phyloP scores from a whole-genome alignment of 2,797 vertebrate genomes.

The Mallotus villosus region DNA sequence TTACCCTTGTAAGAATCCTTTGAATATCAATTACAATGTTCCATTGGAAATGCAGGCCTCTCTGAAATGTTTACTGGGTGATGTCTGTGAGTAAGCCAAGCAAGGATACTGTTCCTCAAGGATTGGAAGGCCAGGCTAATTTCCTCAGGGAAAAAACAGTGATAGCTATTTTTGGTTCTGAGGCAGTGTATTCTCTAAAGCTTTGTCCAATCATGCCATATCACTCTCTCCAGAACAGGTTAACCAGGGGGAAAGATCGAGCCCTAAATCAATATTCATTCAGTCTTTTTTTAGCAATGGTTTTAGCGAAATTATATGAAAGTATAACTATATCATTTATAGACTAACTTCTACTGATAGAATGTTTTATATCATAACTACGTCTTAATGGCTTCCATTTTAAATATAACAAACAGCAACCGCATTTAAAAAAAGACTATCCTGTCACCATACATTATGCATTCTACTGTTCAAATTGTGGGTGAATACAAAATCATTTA shows the following conservation, averaged over 20 bases:
- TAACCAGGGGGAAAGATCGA: too few species aligned
- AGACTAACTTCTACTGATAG: too few species aligned
- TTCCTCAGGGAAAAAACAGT: not conserved
- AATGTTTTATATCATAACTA: not conserved
- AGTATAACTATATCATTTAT: not conserved
- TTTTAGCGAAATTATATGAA: not conserved
- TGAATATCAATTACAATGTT: conserved; percentile 42
- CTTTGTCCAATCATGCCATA: not conserved
- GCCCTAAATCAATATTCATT: too few species aligned
- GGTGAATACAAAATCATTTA: not conserved
- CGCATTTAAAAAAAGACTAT: not conserved
- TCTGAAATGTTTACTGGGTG: conserved; percentile 28
- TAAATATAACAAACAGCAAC: not conserved
- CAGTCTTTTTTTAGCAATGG: not conserved
- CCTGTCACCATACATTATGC: conserved; percentile 1
- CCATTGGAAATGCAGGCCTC: conserved; percentile 28
- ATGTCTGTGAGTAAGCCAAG: conserved; percentile 1
- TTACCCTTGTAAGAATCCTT: conserved; percentile 33
- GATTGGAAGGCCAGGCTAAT: conserved; percentile 20
- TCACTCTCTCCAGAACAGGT: not conserved
- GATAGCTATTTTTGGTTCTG: not conserved
- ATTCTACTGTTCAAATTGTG: not conserved
- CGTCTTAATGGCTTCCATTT: not conserved
- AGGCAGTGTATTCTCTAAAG: not conserved
- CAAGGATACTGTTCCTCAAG: conserved; percentile 25